phyloP scores from a whole-genome alignment of 2,797 vertebrate genomes.

The Borostomias antarcticus region DNA sequence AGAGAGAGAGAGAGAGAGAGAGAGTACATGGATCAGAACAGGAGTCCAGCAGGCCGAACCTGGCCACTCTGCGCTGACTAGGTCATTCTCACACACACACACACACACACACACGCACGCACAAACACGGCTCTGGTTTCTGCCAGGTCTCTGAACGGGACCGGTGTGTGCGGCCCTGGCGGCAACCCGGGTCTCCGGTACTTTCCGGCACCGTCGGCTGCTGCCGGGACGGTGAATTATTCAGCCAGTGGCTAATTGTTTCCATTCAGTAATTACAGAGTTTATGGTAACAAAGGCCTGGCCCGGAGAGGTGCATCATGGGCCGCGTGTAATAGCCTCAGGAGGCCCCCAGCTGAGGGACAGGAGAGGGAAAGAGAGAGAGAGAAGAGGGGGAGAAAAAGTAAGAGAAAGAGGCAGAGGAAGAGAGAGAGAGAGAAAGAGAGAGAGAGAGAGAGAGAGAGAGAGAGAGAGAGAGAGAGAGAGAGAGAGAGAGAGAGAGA shows the following conservation, averaged over 20 bases:
- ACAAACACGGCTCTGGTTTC: conserved; percentile 3
- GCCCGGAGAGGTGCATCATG: not conserved
- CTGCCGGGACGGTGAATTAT: conserved; percentile 43
- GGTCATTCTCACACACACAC: conserved; percentile 21
- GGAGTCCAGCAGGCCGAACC: too few relatives aligned
- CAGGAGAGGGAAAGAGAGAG: not conserved
- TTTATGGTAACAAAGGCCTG: conserved; percentile 37
- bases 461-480: too few relatives aligned
- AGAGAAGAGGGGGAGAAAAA: not conserved
- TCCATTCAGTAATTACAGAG: conserved; percentile 44
- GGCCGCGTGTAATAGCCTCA: not conserved
- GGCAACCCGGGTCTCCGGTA: not conserved
- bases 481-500: too few relatives aligned
- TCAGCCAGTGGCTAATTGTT: conserved; percentile 43
- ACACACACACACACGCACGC: not conserved
- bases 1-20: too few relatives aligned
- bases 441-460: too few relatives aligned
- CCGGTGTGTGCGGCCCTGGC: not conserved
- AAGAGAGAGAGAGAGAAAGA: conserved; percentile 4
- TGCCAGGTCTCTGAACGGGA: not conserved
- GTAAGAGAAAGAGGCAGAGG: not conserved
- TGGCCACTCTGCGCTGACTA: too few relatives aligned
- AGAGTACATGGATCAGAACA: too few relatives aligned
- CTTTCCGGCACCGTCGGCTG: conserved; percentile 21
- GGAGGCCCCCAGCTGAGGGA: not conserved